These are phyloP conservation scores for Meloe dianella DNA, from an alignment of 2,888 invertebrate genomes.

Conservation along the genomic window DNA sequence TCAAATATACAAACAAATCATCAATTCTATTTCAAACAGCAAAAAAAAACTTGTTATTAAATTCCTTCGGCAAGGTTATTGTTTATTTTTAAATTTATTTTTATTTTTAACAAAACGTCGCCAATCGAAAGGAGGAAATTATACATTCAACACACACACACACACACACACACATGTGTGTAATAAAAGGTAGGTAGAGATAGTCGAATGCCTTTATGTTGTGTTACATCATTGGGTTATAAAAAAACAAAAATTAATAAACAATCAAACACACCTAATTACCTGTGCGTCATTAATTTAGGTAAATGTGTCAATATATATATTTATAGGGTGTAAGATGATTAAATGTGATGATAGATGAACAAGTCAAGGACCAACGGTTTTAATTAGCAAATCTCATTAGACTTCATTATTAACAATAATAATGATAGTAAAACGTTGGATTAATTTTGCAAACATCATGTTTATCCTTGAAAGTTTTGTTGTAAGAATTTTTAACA, in stretches of 20 bases:
- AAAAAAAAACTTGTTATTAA: not conserved
- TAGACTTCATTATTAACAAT: not conserved
- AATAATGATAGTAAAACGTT: too few relatives aligned
- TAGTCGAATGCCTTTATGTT: not conserved
- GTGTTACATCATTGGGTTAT: not conserved
- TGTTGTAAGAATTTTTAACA: too few relatives aligned
- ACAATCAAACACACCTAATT: not conserved
- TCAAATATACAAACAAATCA: too few relatives aligned
- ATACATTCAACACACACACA: not conserved
- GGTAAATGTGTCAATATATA: not conserved
- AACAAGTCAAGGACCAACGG: not conserved
- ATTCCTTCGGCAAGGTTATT: conserved; percentile 8
- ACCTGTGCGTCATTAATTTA: conserved; percentile 3
- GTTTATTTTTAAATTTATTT: not conserved
- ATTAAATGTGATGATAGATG: not conserved
- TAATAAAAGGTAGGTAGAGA: not conserved
- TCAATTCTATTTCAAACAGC: not conserved
- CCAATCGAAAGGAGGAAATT: conserved; percentile 9
- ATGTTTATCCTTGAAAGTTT: not conserved
- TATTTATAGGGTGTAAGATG: not conserved
- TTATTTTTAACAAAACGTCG: not conserved
- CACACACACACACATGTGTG: too few relatives aligned
- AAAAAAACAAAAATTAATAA: not conserved
- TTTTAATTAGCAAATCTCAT: not conserved
- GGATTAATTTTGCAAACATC: not conserved